Evolutionary conservation across 2,797 vertebrate species (phyloP), one percentile per base, ranked within the genome.

Genomic region (Sus cebifrons): DNA sequence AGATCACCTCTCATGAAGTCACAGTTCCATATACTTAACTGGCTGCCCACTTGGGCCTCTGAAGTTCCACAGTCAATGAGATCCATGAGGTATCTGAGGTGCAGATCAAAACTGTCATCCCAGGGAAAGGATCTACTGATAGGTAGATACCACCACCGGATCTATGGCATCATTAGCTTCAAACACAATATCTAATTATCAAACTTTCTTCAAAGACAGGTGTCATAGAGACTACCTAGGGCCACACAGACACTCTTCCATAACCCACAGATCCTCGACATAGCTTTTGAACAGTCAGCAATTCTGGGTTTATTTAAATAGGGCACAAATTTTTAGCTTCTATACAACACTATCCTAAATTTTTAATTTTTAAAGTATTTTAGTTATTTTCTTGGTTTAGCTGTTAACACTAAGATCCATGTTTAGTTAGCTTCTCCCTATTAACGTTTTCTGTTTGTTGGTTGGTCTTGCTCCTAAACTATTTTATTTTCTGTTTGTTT

Each of bases 11-110:
- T 97, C 99, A 99, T 78, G 99, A 99, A 99, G 99, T 99, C 99
- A 99, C 99, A 99, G 99, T 99, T 99, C 99, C 99, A 99, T 99
- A 21, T 58, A 99, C 99, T 98, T 99, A 97, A 99, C 99, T 97
- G 99, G 99, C 97, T 99, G 99, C 98, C 99, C 99, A 99, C 99
- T 99, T 36, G 99, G 99, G 97, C 99, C 99, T 83, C 99, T 99
- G 96, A 96, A 99, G 99, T 98, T 99, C 99, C 96, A 99, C 99
- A 98, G 99, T 99, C 98, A 99, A 99, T 14, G 99, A 99, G 98
- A 99, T 99, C 97, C 98, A 99, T 97, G 99, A 99, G 99, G 99
- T 99, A 99, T 99, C 99, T 0, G 99, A 99, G 73, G 99, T 99
- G 92, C 99, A 99, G 98, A 99, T 99, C 97, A 99, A 99, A 98